These are phyloP conservation scores for Torymus auratus DNA, from an alignment of 2,888 invertebrate genomes.

Conservation along the genomic window DNA sequence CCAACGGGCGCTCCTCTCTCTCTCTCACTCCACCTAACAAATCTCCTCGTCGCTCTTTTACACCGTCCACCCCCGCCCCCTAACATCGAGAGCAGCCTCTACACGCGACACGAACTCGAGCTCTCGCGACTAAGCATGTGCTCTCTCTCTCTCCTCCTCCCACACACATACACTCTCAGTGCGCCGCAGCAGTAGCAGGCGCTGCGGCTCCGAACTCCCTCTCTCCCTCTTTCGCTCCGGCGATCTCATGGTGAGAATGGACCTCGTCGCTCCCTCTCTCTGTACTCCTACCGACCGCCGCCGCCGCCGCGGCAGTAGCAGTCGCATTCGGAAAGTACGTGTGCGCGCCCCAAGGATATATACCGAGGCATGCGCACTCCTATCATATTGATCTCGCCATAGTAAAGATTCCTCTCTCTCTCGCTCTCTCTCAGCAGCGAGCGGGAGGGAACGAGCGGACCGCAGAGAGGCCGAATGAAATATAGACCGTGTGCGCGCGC, in stretches of 20 bases:
- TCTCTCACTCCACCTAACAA: no score
- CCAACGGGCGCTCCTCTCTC: no score
- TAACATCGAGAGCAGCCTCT: no score
- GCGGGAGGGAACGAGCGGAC: neutral
- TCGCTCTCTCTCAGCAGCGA: neutral
- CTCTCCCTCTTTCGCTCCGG: no score
- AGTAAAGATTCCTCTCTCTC: constrained; percentile 73
- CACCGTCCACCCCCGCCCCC: no score
- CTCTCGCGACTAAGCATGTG: no score
- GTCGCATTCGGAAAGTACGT: constrained; percentile 42
- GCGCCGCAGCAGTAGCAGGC: neutral
- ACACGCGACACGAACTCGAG: no score
- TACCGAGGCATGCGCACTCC: constrained; percentile 74
- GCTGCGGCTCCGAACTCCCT: neutral
- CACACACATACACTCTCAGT: no score
- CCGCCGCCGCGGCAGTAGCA: neutral
- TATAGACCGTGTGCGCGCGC: neutral
- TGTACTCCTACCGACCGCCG: neutral
- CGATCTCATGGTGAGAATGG: constrained; percentile 48
- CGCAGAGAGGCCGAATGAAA: constrained; percentile 25
- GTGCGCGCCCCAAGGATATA: constrained; percentile 53
- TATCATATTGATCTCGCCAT: constrained; percentile 76
- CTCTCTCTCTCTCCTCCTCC: no score
- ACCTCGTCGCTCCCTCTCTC: neutral
- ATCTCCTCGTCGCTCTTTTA: no score